A percentile compares a stretch with the other conserved stretches of the same genome.
These are phyloP conservation scores for Whitmania pigra DNA, from an alignment of 1,140 invertebrate species.

Conservation along the genomic window DNA sequence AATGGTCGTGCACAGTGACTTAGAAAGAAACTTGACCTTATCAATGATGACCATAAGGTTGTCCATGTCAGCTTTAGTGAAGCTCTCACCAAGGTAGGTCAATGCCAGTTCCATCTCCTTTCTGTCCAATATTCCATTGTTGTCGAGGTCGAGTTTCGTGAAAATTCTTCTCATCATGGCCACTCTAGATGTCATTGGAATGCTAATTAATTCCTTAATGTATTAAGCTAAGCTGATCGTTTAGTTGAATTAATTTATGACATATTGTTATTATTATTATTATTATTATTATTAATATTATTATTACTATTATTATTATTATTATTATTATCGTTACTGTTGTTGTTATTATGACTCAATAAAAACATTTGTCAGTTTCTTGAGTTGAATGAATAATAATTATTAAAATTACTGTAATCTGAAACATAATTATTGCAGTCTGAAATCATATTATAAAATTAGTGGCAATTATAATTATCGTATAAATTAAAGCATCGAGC, in stretches of 20 bases:
- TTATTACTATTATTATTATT: no score
- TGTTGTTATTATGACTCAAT: no score
- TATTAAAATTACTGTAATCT: no score
- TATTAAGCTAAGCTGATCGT: background rate
- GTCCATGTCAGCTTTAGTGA: background rate
- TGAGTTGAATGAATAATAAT: no score
- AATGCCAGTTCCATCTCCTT: background rate
- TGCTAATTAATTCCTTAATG: background rate
- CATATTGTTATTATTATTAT: no score
- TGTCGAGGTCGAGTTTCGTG: slow-evolving; percentile 3
- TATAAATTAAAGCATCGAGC: no score
- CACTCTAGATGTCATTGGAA: background rate
- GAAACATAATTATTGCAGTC: no score
- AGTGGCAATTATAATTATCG: no score
- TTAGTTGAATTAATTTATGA: background rate
- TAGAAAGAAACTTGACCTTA: slow-evolving; percentile 4
- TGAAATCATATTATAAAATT: no score
- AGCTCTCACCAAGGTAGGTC: background rate
- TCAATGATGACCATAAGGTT: slow-evolving; percentile 3
- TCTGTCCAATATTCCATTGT: background rate
- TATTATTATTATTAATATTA: no score
- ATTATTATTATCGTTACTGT: no score
- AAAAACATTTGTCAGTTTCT: no score
- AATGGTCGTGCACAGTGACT: background rate
- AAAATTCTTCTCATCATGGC: slow-evolving; percentile 13